Base-by-base conservation (phyloP, 2,113 vertebrate species). In the Brachypodius melanocephalos region DNA sequence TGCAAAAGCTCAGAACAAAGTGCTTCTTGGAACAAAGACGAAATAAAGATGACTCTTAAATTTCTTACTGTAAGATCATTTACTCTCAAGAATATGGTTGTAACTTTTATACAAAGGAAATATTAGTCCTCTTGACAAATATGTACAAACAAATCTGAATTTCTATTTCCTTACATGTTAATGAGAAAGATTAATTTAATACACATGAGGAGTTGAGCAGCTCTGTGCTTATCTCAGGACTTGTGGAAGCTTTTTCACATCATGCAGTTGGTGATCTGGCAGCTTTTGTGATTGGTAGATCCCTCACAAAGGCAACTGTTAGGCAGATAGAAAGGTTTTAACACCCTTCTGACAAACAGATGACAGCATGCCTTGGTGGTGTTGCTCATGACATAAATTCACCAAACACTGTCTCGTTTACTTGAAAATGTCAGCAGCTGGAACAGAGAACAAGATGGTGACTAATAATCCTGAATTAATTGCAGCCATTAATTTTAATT, bases 401-500 rank as follows among this genome's bases (percentile, higher is more conserved):
- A 22, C 54, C 68, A 95, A 94, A 94, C 73, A 76, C 46, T 93
- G 19, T 67, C 48, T 87, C 67, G 45, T 93, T 95, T 91, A 66
- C 52, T 95, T 95, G 63, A 89, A 97, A 96, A 97, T 96, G 81
- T 96, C 95, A 97, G 90, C 93, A 96, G 86, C 96, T 95, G 96
- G 84, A 97, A 94, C 42, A 29, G 42, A 18, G 69, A 88, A 88
- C 67, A 92, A 91, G 77, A 45, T 91, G 58, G 84, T 94, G 78
- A 88, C 91, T 93, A 95, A 95, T 93, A 96, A 85, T 67, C 87
- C 81, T 96, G 86, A 96, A 96, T 96, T 97, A 97, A 96, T 94
- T 94, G 93, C 68, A 90, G 21, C 66, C 61, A 89, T 96, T 96
- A 95, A 95, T 97, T 97, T 96, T 97, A 97, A 96, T 95, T 96